phyloP scores from a whole-genome alignment of 2,888 invertebrate species.

The Calephelis perditalis region DNA sequence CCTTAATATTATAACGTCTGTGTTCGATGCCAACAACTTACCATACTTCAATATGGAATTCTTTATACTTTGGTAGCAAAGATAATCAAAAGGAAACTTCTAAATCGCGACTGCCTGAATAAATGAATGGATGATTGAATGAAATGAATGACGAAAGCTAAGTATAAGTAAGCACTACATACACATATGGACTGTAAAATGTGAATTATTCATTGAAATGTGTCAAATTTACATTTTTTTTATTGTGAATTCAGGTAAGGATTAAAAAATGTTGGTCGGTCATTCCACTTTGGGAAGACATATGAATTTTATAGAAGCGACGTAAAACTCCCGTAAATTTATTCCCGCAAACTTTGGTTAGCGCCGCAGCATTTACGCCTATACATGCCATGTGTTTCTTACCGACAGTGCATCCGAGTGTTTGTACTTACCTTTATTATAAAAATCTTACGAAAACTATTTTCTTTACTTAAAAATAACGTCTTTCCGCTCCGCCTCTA shows the following conservation, averaged over 20 bases:
- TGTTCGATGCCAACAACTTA: constrained; percentile 34
- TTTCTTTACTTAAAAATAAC: too few species aligned
- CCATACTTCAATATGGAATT: constrained; percentile 37
- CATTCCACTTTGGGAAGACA: constrained; percentile 47
- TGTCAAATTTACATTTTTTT: constrained; percentile 47
- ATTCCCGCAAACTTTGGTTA: too few species aligned
- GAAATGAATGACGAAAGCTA: constrained; percentile 5
- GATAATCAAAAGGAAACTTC: constrained; percentile 50
- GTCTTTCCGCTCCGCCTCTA: too few species aligned
- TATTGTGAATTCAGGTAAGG: constrained; percentile 57
- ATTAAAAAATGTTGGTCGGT: constrained; percentile 65
- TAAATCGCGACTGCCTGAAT: constrained; percentile 56
- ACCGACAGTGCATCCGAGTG: too few species aligned
- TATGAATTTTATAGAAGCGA: not conserved
- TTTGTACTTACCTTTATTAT: too few species aligned
- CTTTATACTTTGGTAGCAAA: constrained; percentile 37
- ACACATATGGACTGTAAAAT: constrained; percentile 43
- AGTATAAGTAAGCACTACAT: constrained; percentile 40
- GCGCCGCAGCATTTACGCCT: too few species aligned
- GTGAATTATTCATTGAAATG: constrained; percentile 59
- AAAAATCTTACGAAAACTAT: too few species aligned
- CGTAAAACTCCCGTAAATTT: not conserved
- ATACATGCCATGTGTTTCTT: too few species aligned
- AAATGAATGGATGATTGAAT: constrained; percentile 37
- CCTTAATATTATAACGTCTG: constrained; percentile 17